Percentiles rank a stretch among this genome's conserved stretches.
Evolutionary conservation across 2,888 invertebrate genomes (phyloP).

Genomic region (Drosophila birchii): DNA sequence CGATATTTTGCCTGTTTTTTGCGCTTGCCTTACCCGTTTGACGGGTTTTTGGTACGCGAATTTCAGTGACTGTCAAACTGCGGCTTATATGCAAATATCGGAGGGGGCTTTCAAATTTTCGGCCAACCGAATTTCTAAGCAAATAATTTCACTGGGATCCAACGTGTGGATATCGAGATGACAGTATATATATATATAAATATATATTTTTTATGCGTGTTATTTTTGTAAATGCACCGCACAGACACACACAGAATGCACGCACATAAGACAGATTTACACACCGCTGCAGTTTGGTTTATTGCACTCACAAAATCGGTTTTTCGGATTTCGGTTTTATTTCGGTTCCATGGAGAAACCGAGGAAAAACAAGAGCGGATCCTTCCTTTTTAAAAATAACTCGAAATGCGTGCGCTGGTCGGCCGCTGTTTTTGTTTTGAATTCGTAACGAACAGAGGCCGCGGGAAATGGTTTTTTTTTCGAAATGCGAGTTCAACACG

Average conservation of each 20-base stretch:
- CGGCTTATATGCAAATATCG: constrained; percentile 60
- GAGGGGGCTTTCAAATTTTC: constrained; percentile 35
- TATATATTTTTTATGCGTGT: constrained; percentile 33
- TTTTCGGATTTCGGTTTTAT: constrained; percentile 43
- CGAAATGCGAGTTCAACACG: constrained; percentile 11
- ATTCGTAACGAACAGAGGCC: constrained; percentile 47
- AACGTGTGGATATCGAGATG: constrained; percentile 3
- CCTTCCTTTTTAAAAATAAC: constrained; percentile 48
- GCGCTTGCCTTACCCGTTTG: constrained; percentile 73
- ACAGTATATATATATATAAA: constrained; percentile 12
- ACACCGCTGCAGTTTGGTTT: constrained; percentile 50
- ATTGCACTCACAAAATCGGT: constrained; percentile 52
- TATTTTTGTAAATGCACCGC: constrained; percentile 40
- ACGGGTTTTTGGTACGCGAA: constrained; percentile 69
- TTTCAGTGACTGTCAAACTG: constrained; percentile 59
- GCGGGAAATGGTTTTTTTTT: constrained; percentile 9
- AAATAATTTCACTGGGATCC: constrained; percentile 62
- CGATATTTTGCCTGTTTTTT: constrained; percentile 46
- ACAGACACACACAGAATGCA: constrained; percentile 28
- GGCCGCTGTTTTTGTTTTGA: constrained; percentile 44
- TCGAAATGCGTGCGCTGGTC: constrained; percentile 36
- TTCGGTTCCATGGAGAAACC: constrained; percentile 52
- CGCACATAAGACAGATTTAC: constrained; percentile 27
- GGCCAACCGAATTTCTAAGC: constrained; percentile 60
- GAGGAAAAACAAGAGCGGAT: constrained; percentile 30